Evolutionary conservation across 2,797 vertebrate genomes (phyloP).

Genomic region (Phrynocephalus guinanensis): DNA sequence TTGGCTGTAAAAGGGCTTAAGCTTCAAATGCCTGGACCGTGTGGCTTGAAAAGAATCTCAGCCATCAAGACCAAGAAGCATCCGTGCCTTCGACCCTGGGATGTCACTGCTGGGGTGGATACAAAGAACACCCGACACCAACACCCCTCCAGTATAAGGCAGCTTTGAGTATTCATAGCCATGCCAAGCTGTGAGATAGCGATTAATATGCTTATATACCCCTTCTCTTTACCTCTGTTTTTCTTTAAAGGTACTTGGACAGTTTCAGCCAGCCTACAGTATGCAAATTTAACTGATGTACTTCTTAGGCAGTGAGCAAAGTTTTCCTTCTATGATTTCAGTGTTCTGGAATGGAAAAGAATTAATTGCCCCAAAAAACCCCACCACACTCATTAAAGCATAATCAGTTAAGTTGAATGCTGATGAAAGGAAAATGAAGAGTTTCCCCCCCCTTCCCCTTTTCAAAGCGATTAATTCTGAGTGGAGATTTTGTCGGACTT

Average conservation of each 20-base stretch:
- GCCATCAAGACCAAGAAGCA: not conserved
- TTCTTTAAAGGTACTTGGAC: not conserved
- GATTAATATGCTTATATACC: constrained; percentile 11
- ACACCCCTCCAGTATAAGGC: not conserved
- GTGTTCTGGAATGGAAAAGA: constrained; percentile 36
- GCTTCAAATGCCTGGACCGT: not conserved
- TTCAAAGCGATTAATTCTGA: constrained; percentile 47
- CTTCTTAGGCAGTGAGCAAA: constrained; percentile 15
- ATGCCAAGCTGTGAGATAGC: not conserved
- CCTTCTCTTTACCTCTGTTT: constrained; percentile 33
- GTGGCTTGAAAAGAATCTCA: not conserved
- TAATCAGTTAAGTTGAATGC: constrained; percentile 48
- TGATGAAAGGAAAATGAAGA: constrained; percentile 51
- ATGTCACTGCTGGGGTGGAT: not conserved
- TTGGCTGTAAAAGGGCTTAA: not conserved
- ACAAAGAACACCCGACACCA: not conserved
- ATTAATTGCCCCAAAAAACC: constrained; percentile 35
- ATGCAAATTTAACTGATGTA: not conserved
- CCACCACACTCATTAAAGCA: constrained; percentile 42
- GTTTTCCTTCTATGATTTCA: constrained; percentile 30
- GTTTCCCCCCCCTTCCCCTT: constrained; percentile 21
- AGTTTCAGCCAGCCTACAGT: constrained; percentile 15
- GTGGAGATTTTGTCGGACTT: constrained; percentile 35
- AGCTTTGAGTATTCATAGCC: not conserved
- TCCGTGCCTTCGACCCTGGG: not conserved